Evolutionary conservation across 2,888 invertebrate genomes (phyloP).

Genomic region (Notodromas monacha): DNA sequence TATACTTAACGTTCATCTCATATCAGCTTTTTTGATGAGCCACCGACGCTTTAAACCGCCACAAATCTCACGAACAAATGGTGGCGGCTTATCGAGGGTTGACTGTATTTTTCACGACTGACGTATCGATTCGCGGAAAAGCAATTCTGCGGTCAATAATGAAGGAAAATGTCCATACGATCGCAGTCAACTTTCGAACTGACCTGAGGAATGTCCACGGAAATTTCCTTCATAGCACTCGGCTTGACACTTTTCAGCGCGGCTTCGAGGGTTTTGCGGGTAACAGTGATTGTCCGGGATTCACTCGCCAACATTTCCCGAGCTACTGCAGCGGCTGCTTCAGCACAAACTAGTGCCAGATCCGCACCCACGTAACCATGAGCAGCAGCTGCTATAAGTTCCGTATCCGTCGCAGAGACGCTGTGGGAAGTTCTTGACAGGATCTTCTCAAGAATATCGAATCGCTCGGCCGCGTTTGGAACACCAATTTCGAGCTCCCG

Average conservation of each 20-base stretch:
- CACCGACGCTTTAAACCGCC: too few species aligned
- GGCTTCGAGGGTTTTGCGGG: conserved; percentile 12
- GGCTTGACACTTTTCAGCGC: conserved; percentile 26
- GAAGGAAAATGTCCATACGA: too few species aligned
- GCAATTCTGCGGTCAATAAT: too few species aligned
- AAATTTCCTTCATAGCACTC: conserved; percentile 61
- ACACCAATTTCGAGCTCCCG: conserved; percentile 44
- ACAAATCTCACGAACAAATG: too few species aligned
- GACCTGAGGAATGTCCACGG: conserved; percentile 57
- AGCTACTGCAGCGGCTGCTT: conserved; percentile 38
- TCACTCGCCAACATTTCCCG: conserved; percentile 26
- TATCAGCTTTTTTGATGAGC: too few species aligned
- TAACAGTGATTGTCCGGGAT: conserved; percentile 5
- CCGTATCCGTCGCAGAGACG: conserved; percentile 24
- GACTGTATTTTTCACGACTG: too few species aligned
- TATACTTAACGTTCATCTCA: too few species aligned
- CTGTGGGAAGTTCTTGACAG: conserved; percentile 23
- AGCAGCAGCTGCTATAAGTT: conserved; percentile 29
- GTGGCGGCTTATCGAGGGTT: too few species aligned
- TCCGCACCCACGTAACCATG: conserved; percentile 78
- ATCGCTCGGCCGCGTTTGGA: conserved; percentile 29
- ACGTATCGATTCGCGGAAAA: too few species aligned
- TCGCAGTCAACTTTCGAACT: too few species aligned
- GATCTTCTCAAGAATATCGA: conserved; percentile 31
- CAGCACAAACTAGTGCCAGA: conserved; percentile 36